Base-by-base conservation (phyloP, 2,888 invertebrate species). In the Agrilus mali region DNA sequence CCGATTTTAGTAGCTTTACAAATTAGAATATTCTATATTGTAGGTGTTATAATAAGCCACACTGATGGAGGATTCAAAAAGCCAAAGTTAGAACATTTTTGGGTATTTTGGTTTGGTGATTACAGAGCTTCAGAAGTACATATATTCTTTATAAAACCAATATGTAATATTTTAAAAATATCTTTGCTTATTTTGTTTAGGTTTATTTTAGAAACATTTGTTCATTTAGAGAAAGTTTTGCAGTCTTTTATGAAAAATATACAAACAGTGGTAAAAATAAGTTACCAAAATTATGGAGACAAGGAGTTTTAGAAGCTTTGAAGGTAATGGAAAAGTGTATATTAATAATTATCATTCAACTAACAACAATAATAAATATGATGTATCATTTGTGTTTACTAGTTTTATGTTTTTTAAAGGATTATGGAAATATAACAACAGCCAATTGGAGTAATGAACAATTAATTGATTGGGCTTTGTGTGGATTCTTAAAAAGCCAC, bases 51-150 rank as follows among this genome's bases (percentile, higher is more conserved):
- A 8, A 27, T 27, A 27, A 27, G 27, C 10, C 27, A 27, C 10
- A 27, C 10, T 27, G 27, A 27, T 27, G 27, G 27, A 27, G 27
- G 27, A 2, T 27, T 27, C 10, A 27, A 10, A 27, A 27, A 27
- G 27, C 27, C 27, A 27, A 27, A 27, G 27, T 27, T 27, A 27
- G 27, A 27, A 27, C 27, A 27, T 27, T 27, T 27, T 27, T 27
- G 27, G 27, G 34, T 49, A 34, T 47, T 47, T 36, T 49, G 49
- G 49, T 43, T 44, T 34, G 45, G 44, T 3, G 49, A 49, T 36
- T 40, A 44, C 36, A 41, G 46, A 39, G 41, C 44, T 13, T 43
- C 49, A 7, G 12, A 42, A 38, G 49, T 49, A 37, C 15, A 32
- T 7, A 32, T 37, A 37, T 17, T 17, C 12, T 16, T n/a, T 27